Base-by-base conservation (phyloP, 2,888 invertebrate genomes). In the Bedellia somnulentella region DNA sequence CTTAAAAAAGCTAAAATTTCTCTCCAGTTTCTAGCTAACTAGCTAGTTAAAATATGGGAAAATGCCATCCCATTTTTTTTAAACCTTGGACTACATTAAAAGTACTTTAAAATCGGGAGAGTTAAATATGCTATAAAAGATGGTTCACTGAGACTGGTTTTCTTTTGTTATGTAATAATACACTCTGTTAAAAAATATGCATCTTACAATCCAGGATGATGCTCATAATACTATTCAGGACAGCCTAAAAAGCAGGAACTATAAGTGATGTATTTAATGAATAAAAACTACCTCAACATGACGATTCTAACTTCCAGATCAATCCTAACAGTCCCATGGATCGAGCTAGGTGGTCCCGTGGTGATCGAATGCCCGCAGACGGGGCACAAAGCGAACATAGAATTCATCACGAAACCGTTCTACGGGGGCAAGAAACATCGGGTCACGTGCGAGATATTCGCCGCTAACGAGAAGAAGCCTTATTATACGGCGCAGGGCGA, bases 321-420 rank as follows among this genome's bases (percentile, higher is more conserved):
- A 29, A 98, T 98, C 49, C 76, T 99, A 49, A 94, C 96, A 22
- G 90, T 97, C 31, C 99, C 99, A 2, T 99, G 99, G 98, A 92
- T 99, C 49, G 99, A 99, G 62, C 75, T 99, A 13, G 98, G 98
- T 32, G 99, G 99, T 9, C 85, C 88, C 2, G 90, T 94, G 1
- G 84, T 83, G 32, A 91, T 99, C 37, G 86, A 83, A 32, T 99
- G 98, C 63, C 85, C 85, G 5, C 93, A 98, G 64, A 95, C 95
- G 1, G 97, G 95, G 5, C 97, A 93, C 57, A 84, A 83, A 52
- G 93, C 96, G 10, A 87, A 86, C 50, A 80, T 99, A 8, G 97
- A 99, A 61, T 99, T 99, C 70, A 77, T 93, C 34, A 97, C 98
- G 3, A 99, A 99, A 73, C 97, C 97, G 0, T 97, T 97, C 67